Base-by-base conservation (phyloP, 2,797 vertebrate species). In the Phataginus tricuspis region DNA sequence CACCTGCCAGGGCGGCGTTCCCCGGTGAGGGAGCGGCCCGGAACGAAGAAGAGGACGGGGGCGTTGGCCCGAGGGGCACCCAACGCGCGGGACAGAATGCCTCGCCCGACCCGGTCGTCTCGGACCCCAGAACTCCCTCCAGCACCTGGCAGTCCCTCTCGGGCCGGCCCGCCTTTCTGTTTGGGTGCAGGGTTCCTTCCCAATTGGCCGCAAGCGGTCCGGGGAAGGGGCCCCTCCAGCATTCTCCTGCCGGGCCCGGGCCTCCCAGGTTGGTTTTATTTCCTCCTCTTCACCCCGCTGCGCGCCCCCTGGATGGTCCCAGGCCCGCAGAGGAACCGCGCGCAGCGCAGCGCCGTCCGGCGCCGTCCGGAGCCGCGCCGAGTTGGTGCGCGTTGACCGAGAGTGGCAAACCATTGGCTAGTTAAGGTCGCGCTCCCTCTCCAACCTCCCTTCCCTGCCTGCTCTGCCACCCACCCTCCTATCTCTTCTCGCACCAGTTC, bases 331-430 rank as follows among this genome's bases (percentile, higher is more conserved):
- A n/a, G 27, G 16, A 7, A 7, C 6, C 4, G 25, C 0, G 59
- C 42, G 11, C 78, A 0, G 34, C 11, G 21, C 4, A 42, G 39
- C 25, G 7, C n/a, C 0, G 57, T 57, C 57, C 27, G 0, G 71
- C 42, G 51, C 64, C 42, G 5, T 31, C 16, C 2, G 1, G n/a
- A 21, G 90, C 64, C 5, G 69, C 79, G 59, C 86, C 0, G 78
- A 53, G 78, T 39, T 12, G 37, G 16, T 8, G 63, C 72, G 34
- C 23, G n/a, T 39, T 12, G 75, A 64, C 16, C 0, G n/a, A 37
- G 94, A 71, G 90, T 72, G 86, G 94, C 68, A 77, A 95, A 97
- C 92, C 94, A 23, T n/a, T 29, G 51, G 10, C 93, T 49, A 0
- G 39, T 49, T 11, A 6, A 12, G 21, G 14, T 34, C 86, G 71